Conservation (phyloP, 35 echinoderm and acorn worm species). For the Apostichopus parvimensis region DNA sequence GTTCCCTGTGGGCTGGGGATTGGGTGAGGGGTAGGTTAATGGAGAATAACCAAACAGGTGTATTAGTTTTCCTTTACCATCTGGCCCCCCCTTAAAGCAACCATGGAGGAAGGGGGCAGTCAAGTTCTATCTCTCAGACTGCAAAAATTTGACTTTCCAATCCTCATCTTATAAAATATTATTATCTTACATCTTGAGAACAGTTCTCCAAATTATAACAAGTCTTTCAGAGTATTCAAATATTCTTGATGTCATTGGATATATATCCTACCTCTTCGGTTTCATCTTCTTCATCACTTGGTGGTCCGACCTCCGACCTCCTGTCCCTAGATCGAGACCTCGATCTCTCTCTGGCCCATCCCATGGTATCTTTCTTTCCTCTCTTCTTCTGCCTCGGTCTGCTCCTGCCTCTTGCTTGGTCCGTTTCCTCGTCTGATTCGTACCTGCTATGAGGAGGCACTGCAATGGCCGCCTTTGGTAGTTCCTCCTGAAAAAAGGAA, state of each 20-base stretch:
- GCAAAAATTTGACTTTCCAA: too few species aligned
- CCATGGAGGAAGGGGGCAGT: too few species aligned
- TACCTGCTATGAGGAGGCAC: slow-evolving; percentile 56
- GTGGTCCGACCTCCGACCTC: slow-evolving; percentile 53
- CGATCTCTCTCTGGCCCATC: slow-evolving; percentile 62
- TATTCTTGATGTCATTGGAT: not conserved
- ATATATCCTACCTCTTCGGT: slow-evolving; percentile 47
- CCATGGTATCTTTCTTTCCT: slow-evolving; percentile 29
- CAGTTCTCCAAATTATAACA: too few species aligned
- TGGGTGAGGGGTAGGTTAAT: too few species aligned
- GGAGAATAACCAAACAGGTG: too few species aligned
- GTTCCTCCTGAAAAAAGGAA: slow-evolving; percentile 48
- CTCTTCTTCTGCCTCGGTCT: slow-evolving; percentile 65
- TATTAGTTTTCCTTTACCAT: too few species aligned
- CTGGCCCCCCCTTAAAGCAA: too few species aligned
- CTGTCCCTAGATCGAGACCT: slow-evolving; percentile 74
- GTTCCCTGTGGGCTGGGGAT: too few species aligned
- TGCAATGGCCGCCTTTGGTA: slow-evolving; percentile 57
- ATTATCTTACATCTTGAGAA: too few species aligned
- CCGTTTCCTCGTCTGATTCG: slow-evolving; percentile 69
- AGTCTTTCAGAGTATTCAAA: too few species aligned
- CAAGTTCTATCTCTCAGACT: too few species aligned
- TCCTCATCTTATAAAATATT: too few species aligned
- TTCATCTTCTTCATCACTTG: slow-evolving; percentile 60
- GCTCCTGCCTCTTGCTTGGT: slow-evolving; percentile 25